Base-by-base conservation (phyloP, 2,797 vertebrate genomes). In the Phataginus tricuspis region DNA sequence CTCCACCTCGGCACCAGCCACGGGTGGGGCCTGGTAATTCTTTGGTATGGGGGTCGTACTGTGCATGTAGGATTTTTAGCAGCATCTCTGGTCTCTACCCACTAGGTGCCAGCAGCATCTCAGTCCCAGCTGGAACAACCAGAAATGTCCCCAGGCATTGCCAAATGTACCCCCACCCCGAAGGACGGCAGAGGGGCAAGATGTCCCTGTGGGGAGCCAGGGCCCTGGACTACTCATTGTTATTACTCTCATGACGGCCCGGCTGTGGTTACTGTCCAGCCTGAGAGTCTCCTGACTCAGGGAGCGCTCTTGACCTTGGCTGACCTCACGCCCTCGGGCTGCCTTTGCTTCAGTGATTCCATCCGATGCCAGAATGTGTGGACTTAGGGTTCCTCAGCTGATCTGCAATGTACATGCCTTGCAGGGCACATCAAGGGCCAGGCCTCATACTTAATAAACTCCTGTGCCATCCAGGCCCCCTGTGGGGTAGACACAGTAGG, bases 1-100 rank as follows among this genome's bases (percentile, higher is more conserved):
- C 69, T 74, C 61, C 27, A 18, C 4, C 59, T 7, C 10, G 3
- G 68, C n/a, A 37, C 68, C 49, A 64, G 0, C 1, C 57, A 29
- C 25, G 25, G 1, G 29, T 21, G 34, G 12, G n/a, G 45, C 45
- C 39, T 25, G 15, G 10, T 29, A 49, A 61, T 14, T 34, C 57
- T 51, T 29, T 51, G 57, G 59, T 14, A 16, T 12, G 16, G 57
- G 23, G 18, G 16, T 21, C 5, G 0, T 79, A 15, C 53, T 23
- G 42, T 49, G n/a, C 55, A 14, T 42, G 0, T 0, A 25, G 45
- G 51, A 7, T 39, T 0, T 5, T 8, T 4, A 68, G 25, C 19
- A 23, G 34, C 37, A 0, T 45, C 53, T 69, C 87, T 87, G 61
- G 39, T 59, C 66, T 68, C 86, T 18, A 39, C 74, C 19, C 19